Conservation (phyloP, 2,888 invertebrate genomes). For the Drosophila siamana region DNA sequence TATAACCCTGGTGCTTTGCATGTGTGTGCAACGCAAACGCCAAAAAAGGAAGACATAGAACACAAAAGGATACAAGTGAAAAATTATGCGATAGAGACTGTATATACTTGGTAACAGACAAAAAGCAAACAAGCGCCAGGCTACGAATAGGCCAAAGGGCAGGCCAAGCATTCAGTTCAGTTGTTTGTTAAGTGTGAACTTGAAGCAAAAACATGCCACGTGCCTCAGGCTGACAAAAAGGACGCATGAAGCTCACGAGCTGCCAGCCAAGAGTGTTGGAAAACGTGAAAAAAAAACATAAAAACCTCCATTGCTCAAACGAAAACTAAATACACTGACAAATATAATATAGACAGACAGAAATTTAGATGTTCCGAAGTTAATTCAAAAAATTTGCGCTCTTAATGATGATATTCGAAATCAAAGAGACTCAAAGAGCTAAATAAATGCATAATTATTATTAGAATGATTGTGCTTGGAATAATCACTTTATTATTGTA, state of each 20-base stretch:
- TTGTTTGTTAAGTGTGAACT: conserved; percentile 68
- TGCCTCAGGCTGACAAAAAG: conserved; percentile 47
- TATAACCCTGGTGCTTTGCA: conserved; percentile 47
- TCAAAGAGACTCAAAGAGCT: too few relatives aligned
- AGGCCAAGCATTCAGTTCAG: conserved; percentile 48
- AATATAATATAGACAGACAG: too few relatives aligned
- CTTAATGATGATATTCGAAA: too few relatives aligned
- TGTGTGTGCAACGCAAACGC: conserved; percentile 42
- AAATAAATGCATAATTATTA: too few relatives aligned
- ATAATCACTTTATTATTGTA: too few relatives aligned
- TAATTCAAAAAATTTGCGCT: too few relatives aligned
- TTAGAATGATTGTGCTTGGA: too few relatives aligned
- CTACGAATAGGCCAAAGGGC: conserved; percentile 51
- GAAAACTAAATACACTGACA: too few relatives aligned
- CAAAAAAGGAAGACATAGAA: conserved; percentile 21
- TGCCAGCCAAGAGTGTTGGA: not conserved
- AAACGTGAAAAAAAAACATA: not conserved
- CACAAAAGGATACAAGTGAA: conserved; percentile 74
- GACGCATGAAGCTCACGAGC: conserved; percentile 12
- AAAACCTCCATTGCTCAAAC: not conserved
- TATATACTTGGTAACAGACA: conserved; percentile 38
- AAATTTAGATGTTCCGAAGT: too few relatives aligned
- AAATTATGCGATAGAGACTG: conserved; percentile 74
- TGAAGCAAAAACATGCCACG: conserved; percentile 59
- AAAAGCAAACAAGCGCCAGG: conserved; percentile 39